These are phyloP conservation scores for Eurosta solidaginis DNA, from an alignment of 1,140 invertebrate genomes.

Conservation along the genomic window DNA sequence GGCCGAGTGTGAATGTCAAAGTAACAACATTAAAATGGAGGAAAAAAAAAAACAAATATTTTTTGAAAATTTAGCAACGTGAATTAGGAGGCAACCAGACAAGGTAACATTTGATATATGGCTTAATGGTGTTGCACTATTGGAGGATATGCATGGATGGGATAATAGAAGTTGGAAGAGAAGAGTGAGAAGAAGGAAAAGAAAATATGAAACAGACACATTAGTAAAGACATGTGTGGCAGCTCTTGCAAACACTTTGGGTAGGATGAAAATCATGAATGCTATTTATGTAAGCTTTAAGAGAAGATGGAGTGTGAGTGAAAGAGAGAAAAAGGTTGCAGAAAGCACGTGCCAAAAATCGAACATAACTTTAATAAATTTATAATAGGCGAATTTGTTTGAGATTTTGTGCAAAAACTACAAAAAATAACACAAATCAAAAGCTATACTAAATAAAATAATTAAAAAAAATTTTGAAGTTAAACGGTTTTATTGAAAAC, in stretches of 20 bases:
- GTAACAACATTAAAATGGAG: background rate
- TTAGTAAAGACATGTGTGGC: background rate
- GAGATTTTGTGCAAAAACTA: background rate
- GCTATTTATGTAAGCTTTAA: background rate
- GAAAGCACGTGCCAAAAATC: background rate
- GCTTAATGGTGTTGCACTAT: background rate
- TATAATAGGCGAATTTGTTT: background rate
- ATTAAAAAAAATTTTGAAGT: too few relatives aligned
- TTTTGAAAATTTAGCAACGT: background rate
- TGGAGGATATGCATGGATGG: background rate
- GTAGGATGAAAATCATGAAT: background rate
- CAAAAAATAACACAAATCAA: slow-evolving; percentile 12
- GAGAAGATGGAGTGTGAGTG: background rate
- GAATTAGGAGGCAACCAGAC: background rate
- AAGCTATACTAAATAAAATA: too few relatives aligned
- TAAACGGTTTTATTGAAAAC: too few relatives aligned
- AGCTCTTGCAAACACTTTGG: background rate
- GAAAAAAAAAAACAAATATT: background rate
- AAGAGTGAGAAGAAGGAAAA: background rate
- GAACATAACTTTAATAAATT: background rate
- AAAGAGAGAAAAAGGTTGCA: background rate
- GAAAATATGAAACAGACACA: too few relatives aligned
- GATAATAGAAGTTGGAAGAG: background rate
- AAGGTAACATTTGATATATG: slow-evolving; percentile 14
- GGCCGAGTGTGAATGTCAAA: background rate